Base-by-base conservation (phyloP, 2,888 invertebrate species). In the Zonitis immaculata region DNA sequence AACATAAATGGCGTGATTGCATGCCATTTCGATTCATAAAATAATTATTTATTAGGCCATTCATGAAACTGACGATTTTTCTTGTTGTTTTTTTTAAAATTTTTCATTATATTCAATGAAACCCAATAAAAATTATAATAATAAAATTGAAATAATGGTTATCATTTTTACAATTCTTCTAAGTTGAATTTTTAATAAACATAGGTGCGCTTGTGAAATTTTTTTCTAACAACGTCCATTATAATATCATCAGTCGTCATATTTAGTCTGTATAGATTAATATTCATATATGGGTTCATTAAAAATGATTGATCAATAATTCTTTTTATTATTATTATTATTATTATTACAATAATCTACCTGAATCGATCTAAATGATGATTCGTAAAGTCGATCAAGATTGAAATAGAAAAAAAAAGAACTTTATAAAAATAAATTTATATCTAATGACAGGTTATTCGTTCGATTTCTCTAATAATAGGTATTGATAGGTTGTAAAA, bases 361-460 rank as follows among this genome's bases (percentile, higher is more conserved):
- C 39, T 39, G 39, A 39, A 39, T 20, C 39, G 20, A 39, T 39
- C 39, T 39, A 20, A 20, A 39, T 20, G 20, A 18, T 35, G 16
- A 35, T 35, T 35, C 35, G 35, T 35, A 35, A 35, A 35, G 1
- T 35, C 35, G 35, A 39, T 39, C 39, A 20, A 39, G 39, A 39
- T 39, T 20, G 20, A 16, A 11, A n/a, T n/a, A 28, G 20, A 16
- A 16, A 20, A 18, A 5, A 6, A 20, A 20, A 11, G 1, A 18
- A 18, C 1, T 2, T 16, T 2, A 18, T 2, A 12, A 12, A 11
- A 5, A 11, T 6, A 30, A 12, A 12, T 32, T 14, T 35, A 35
- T 16, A 25, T 54, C 51, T 61, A 61, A 61, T 61, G 61, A 61
- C 61, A 57, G 61, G 61, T 61, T 61, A 57, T 61, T 57, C 52